These are phyloP conservation scores for Odontocerum albicorne DNA, from an alignment of 2,888 invertebrate genomes.

Conservation along the genomic window DNA sequence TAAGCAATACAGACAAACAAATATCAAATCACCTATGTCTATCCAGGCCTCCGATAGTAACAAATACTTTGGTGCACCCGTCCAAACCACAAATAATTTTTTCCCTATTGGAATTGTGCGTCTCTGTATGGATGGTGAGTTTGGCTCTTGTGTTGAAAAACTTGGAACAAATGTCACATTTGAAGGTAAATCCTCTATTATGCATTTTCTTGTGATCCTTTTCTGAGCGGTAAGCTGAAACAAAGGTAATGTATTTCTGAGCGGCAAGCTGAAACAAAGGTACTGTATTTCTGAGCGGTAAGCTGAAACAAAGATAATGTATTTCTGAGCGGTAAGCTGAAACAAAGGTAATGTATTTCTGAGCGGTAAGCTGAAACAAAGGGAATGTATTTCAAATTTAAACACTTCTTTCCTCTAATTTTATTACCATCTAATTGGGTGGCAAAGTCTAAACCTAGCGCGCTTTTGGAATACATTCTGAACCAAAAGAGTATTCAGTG, in stretches of 20 bases:
- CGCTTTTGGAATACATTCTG: no score
- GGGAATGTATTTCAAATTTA: no score
- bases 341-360: conserved; percentile 10
- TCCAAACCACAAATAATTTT: conserved; percentile 28
- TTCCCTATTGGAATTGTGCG: conserved; percentile 31
- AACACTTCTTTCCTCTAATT: no score
- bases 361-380: no score
- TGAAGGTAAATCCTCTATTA: conserved; percentile 29
- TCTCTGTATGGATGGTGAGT: conserved; percentile 31
- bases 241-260: background rate
- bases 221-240: conserved; percentile 34
- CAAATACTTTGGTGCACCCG: conserved; percentile 31
- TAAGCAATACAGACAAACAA: no score
- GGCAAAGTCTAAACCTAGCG: no score
- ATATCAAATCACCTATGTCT: conserved; percentile 35
- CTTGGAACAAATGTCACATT: conserved; percentile 35
- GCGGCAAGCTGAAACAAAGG: no score
- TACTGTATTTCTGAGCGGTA: no score
- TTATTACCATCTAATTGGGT: no score
- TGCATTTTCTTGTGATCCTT: conserved; percentile 34
- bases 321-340: conserved; percentile 34
- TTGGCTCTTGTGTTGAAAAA: conserved; percentile 33
- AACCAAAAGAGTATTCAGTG: no score
- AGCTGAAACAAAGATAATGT: no score
- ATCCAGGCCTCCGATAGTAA: conserved; percentile 27